These are phyloP conservation scores for Verasper variegatus DNA, from an alignment of 2,113 vertebrate genomes.

Conservation along the genomic window DNA sequence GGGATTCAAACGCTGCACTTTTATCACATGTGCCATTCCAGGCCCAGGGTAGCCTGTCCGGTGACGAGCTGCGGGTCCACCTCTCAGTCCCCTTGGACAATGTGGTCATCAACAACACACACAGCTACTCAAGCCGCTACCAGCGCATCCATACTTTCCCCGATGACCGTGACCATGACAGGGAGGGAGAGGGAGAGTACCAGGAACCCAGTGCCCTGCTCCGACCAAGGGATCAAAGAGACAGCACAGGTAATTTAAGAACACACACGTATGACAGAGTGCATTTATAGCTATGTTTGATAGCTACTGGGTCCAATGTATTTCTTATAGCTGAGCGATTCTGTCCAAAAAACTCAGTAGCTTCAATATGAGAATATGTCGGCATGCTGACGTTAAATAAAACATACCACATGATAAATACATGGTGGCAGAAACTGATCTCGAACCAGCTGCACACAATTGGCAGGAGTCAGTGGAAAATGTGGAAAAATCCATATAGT, in stretches of 20 bases:
- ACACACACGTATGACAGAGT: not conserved
- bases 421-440: constrained; percentile 14
- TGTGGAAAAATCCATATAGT: constrained; percentile 11
- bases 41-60: constrained; percentile 89
- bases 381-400: not conserved
- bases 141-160: constrained; percentile 88
- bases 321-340: not conserved
- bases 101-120: constrained; percentile 94
- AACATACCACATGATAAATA: constrained; percentile 21
- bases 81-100: constrained; percentile 90
- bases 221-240: constrained; percentile 83
- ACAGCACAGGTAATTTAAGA: constrained; percentile 83
- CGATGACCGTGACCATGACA: constrained; percentile 75
- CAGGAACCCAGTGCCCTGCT: constrained; percentile 89
- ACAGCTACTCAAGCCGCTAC: constrained; percentile 87
- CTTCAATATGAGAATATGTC: not conserved
- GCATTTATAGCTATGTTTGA: not conserved
- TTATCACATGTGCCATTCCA: constrained; percentile 48
- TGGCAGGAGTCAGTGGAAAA: constrained; percentile 4
- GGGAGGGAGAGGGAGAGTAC: constrained; percentile 84
- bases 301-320: too few species aligned
- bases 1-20: constrained; percentile 17
- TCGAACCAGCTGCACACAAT: not conserved
- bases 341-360: not conserved
- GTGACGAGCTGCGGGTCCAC: constrained; percentile 90